phyloP scores from a whole-genome alignment of 1,140 invertebrate species.

The Chironomus striatipennis region DNA sequence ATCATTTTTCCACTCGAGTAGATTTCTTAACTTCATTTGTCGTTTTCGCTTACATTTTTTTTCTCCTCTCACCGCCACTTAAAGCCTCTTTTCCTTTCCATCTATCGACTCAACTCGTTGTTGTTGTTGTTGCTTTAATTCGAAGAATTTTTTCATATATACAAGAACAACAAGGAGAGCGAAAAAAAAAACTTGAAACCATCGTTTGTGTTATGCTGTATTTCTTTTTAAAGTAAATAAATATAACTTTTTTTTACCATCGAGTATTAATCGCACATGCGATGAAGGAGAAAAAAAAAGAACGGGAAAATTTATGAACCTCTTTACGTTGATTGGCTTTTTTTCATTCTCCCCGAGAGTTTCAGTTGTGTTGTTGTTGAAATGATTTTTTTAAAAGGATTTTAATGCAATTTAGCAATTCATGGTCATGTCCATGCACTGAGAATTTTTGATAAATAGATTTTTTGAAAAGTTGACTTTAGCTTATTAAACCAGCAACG shows the following conservation, averaged over 20 bases:
- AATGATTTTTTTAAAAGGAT: too few species aligned
- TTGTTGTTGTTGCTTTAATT: slow-evolving; percentile 8
- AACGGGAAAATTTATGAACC: slow-evolving; percentile 12
- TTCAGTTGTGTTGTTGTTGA: too few species aligned
- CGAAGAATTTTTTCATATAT: neutral
- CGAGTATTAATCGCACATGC: slow-evolving; percentile 11
- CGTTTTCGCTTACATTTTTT: neutral
- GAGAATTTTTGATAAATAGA: too few species aligned
- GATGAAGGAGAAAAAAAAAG: slow-evolving; percentile 11
- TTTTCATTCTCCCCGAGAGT: neutral
- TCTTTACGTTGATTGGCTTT: slow-evolving; percentile 12
- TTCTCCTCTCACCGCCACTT: neutral
- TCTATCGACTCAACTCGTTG: neutral
- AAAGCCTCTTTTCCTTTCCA: neutral
- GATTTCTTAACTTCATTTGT: neutral
- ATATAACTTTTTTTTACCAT: slow-evolving; percentile 8
- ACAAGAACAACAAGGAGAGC: neutral
- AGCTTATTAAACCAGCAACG: too few species aligned
- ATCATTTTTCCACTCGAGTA: neutral
- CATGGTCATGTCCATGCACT: too few species aligned
- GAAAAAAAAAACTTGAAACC: neutral
- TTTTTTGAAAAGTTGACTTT: too few species aligned
- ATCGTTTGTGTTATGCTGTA: neutral
- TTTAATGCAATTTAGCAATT: too few species aligned
- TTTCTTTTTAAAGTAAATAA: slow-evolving; percentile 9